phyloP scores from a whole-genome alignment of 2,888 invertebrate species.

The Pterostichus niger region DNA sequence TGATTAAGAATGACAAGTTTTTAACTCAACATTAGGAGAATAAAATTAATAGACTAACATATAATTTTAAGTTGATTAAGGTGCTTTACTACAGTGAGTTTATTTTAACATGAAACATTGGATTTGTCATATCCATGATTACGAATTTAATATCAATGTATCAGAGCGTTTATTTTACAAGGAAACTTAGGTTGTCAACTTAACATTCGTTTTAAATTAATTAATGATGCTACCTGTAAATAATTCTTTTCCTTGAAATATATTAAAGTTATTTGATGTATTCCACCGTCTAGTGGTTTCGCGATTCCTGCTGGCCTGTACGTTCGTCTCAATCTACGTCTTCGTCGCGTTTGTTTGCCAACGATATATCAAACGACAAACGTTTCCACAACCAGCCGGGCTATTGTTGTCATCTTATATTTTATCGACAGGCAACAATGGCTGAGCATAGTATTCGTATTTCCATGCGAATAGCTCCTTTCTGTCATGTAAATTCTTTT shows the following conservation, averaged over 20 bases:
- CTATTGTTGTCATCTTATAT: constrained; percentile 78
- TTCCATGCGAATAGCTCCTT: constrained; percentile 77
- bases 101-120: no score
- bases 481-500: constrained; percentile 77
- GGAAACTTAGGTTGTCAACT: no score
- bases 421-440: constrained; percentile 77
- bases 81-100: no score
- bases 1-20: no score
- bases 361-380: constrained; percentile 63
- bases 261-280: background rate
- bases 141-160: no score
- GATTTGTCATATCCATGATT: no score
- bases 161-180: no score
- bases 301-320: background rate
- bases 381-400: constrained; percentile 55
- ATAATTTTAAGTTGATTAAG: no score
- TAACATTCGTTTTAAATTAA: no score
- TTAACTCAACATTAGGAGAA: no score
- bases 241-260: background rate
- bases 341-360: constrained; percentile 49
- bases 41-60: no score
- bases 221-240: no score
- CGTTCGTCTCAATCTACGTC: background rate
- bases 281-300: background rate
- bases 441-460: constrained; percentile 74